Conservation (phyloP, 2,113 vertebrate species). For the Tychaedon coryphoeus region DNA sequence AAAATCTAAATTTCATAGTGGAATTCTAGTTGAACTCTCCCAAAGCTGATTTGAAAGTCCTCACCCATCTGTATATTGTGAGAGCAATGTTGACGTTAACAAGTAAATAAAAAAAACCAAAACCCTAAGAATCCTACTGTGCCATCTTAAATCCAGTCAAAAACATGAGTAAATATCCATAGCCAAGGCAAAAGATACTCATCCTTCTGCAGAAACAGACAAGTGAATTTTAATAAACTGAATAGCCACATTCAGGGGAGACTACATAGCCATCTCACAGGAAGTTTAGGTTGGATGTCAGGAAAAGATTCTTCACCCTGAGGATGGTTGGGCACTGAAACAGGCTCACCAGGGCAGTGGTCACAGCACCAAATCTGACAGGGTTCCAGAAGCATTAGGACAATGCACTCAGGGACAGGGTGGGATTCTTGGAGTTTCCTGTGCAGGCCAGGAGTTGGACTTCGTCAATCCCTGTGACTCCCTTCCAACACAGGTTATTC, state of each 20-base stretch:
- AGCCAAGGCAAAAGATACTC: background rate
- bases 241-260: background rate
- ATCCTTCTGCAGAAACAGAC: background rate
- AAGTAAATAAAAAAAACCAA: background rate
- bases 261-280: accelerated
- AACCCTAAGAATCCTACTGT: background rate
- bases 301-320: background rate
- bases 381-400: background rate
- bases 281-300: background rate
- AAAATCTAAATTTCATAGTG: background rate
- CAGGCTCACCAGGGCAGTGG: background rate
- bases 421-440: background rate
- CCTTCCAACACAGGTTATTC: background rate
- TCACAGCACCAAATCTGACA: background rate
- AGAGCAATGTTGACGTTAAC: background rate
- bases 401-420: background rate
- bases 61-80: background rate
- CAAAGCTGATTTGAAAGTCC: background rate
- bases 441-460: background rate
- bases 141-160: background rate
- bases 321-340: background rate
- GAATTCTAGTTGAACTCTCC: background rate
- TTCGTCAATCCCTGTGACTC: accelerated
- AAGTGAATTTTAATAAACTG: background rate
- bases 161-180: background rate